Conservation (phyloP, 2,113 vertebrate species). For the Castor canadensis region DNA sequence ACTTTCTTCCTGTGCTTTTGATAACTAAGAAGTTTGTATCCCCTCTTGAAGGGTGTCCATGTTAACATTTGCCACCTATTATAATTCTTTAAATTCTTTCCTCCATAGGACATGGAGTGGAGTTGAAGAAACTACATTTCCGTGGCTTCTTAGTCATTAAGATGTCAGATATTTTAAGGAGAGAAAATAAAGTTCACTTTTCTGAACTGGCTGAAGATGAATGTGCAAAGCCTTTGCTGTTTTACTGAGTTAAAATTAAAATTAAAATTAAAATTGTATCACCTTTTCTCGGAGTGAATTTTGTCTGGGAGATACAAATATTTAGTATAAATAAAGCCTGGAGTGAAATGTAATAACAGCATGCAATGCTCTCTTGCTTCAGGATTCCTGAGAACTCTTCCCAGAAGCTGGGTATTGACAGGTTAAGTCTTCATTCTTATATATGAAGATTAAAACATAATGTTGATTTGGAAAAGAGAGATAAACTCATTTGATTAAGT, state of each 20-base stretch:
- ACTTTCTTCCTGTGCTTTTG: background rate
- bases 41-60: background rate
- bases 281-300: background rate
- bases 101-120: rapidly evolving
- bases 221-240: background rate
- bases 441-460: background rate
- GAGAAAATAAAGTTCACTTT: background rate
- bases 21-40: background rate
- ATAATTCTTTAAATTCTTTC: too few species aligned
- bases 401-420: too few species aligned
- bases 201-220: background rate
- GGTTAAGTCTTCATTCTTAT: background rate
- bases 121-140: background rate
- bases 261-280: too few species aligned
- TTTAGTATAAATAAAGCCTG: background rate
- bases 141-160: background rate
- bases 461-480: background rate
- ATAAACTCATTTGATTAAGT: conserved; percentile 16
- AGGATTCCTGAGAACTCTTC: background rate
- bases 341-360: background rate
- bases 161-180: background rate
- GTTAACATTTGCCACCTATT: background rate
- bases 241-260: too few species aligned
- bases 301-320: background rate
- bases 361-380: background rate